These are phyloP conservation scores for Aspidiotus destructor DNA, from an alignment of 2,888 invertebrate genomes.

Conservation along the genomic window DNA sequence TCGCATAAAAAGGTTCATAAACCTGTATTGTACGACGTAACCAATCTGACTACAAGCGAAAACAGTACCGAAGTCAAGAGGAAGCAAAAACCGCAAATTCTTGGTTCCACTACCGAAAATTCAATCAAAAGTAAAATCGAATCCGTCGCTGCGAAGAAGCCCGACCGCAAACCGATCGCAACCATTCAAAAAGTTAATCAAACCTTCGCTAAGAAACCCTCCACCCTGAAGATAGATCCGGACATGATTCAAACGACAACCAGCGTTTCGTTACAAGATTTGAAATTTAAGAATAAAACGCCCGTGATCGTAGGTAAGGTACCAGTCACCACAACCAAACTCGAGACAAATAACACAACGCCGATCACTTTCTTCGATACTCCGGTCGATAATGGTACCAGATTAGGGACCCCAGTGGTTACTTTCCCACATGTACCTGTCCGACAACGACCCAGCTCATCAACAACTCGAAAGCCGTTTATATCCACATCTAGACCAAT, in stretches of 20 bases:
- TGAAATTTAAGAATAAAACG: conserved; percentile 39
- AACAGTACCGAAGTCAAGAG: conserved; percentile 22
- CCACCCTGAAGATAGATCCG: conserved; percentile 5
- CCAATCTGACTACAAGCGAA: conserved; percentile 3
- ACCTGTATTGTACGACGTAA: conserved; percentile 3
- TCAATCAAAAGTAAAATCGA: conserved; percentile 23
- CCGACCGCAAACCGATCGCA: conserved; percentile 34
- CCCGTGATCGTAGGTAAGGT: conserved; percentile 38
- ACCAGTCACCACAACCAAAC: conserved; percentile 39
- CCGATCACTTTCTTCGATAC: conserved; percentile 37
- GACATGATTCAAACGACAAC: conserved; percentile 27
- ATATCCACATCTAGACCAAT: conserved; percentile 28
- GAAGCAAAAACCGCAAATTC: conserved; percentile 33
- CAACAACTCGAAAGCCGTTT: conserved; percentile 35
- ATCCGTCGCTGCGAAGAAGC: conserved; percentile 27
- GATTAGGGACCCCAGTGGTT: conserved; percentile 36
- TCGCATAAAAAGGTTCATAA: conserved; percentile 31
- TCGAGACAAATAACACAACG: conserved; percentile 36
- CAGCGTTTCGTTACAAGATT: conserved; percentile 37
- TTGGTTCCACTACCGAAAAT: conserved; percentile 21
- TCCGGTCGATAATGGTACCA: conserved; percentile 39
- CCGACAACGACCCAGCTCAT: conserved; percentile 32
- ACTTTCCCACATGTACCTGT: conserved; percentile 36
- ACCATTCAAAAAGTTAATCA: conserved; percentile 35
- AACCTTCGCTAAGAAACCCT: conserved; percentile 26